Conservation (phyloP, 2,113 vertebrate species). For the Leptobrachium ailaonicum region DNA sequence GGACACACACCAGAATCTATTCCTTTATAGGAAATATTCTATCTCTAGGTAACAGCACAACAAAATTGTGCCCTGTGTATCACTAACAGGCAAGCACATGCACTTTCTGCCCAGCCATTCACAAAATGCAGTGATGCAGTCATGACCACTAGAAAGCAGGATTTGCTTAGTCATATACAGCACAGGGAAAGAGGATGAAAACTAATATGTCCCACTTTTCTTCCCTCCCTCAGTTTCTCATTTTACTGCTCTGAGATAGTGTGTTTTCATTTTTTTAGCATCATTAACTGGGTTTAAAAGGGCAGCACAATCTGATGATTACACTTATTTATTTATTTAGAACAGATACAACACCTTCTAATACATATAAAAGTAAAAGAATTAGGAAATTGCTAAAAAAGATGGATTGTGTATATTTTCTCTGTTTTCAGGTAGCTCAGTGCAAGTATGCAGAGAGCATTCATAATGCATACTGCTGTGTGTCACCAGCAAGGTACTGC, state of each 20-base stretch:
- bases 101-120: not conserved
- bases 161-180: not conserved
- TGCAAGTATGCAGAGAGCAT: too few species aligned
- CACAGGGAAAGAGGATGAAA: not conserved
- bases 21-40: not conserved
- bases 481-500: too few species aligned
- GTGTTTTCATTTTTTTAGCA: not conserved
- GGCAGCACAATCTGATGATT: too few species aligned
- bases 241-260: too few species aligned
- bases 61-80: not conserved
- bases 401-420: too few species aligned
- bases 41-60: not conserved
- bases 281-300: not conserved
- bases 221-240: not conserved
- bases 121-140: slow-evolving; percentile 3
- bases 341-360: too few species aligned
- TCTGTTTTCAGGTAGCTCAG: too few species aligned
- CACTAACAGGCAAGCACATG: not conserved
- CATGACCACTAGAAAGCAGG: slow-evolving; percentile 7
- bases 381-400: too few species aligned
- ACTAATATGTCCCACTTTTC: not conserved
- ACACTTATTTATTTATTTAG: too few species aligned
- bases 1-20: not conserved
- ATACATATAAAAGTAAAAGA: too few species aligned
- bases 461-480: too few species aligned